Evolutionary conservation across 2,888 invertebrate genomes (phyloP).

Genomic region (Tetanocera ferruginea): DNA sequence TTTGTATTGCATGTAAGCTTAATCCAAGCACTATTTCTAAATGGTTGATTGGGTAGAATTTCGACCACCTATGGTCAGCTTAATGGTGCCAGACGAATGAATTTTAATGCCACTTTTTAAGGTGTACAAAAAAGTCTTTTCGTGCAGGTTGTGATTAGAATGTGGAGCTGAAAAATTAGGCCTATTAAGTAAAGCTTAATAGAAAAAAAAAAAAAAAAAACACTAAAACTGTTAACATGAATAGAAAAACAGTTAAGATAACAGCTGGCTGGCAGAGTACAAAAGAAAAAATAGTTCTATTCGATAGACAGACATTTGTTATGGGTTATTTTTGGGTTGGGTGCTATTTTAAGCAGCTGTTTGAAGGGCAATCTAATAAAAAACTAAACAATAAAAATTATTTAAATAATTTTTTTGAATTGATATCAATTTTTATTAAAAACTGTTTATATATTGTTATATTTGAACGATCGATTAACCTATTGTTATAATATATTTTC

Average conservation of each 20-base stretch:
- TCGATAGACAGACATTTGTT: too few relatives aligned
- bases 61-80: slow-evolving; percentile 32
- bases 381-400: too few relatives aligned
- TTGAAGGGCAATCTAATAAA: background rate
- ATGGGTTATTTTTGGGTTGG: too few relatives aligned
- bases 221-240: background rate
- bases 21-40: too few relatives aligned
- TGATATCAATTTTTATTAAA: too few relatives aligned
- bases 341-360: background rate
- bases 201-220: background rate
- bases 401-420: too few relatives aligned
- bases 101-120: background rate
- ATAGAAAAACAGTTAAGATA: background rate
- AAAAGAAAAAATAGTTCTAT: background rate
- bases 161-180: slow-evolving; percentile 19
- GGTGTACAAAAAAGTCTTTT: background rate
- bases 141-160: slow-evolving; percentile 22
- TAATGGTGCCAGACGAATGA: slow-evolving; percentile 28
- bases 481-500: too few relatives aligned
- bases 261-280: background rate
- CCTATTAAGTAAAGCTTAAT: background rate
- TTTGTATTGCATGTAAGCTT: too few relatives aligned
- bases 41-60: too few relatives aligned
- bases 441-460: too few relatives aligned
- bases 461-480: too few relatives aligned